Base-by-base conservation (phyloP, 2,797 vertebrate genomes). In the Ceryle rudis region DNA sequence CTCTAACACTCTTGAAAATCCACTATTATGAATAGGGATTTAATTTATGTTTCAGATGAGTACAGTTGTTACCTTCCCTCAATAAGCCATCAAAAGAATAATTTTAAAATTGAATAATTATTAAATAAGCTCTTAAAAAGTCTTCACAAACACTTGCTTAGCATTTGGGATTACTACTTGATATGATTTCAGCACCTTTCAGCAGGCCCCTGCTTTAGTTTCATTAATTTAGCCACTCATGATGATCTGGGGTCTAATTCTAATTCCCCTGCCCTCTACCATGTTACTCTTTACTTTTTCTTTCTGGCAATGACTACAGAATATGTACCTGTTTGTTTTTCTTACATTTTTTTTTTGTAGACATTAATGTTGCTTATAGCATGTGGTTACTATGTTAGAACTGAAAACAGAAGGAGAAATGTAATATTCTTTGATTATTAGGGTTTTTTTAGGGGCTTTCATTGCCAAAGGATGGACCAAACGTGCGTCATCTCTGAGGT, bases 391-490 rank as follows among this genome's bases (percentile, higher is more conserved):
- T 26, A 2, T 44, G 3, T 47, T 57, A 49, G 21, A 73, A 44
- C 2, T n/a, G 61, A 66, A 84, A 70, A 41, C 13, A 64, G 11
- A 15, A 73, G 14, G 15, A 84, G 9, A 57, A 23, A 35, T 15
- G 7, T 29, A 10, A 42, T 15, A 14, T 12, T 37, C 20, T 42
- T 58, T 58, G 5, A 6, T 39, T 22, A 21, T 31, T 31, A 26
- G 18, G 44, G 13, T 14, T 73, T 62, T 41, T 14, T 25, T 29
- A 54, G 52, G 29, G 71, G 20, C 5, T 57, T 65, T 51, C 9
- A 9, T 13, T 69, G 22, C 9, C 10, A 67, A 54, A 3, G 6
- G 0, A 0, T 71, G 10, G 14, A 13, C 8, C 14, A 44, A 60
- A 46, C 20, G 9, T 44, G 5, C 3, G 1, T 39, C 2, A 25